Conservation (phyloP, 2,113 vertebrate genomes). For the Podocnemis expansa region DNA sequence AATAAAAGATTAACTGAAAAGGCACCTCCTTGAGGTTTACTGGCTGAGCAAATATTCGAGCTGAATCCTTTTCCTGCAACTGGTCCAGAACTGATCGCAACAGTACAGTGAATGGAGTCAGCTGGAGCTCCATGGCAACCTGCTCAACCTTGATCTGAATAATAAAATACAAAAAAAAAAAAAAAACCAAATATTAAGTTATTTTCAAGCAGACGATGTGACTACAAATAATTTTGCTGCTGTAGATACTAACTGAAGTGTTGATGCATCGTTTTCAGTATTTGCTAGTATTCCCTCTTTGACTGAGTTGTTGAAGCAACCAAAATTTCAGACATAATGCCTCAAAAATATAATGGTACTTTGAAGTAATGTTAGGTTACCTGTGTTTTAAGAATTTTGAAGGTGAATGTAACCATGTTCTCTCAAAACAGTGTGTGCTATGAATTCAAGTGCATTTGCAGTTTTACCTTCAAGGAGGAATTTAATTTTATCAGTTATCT, state of each 20-base stretch:
- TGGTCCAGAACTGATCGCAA: conserved; percentile 90
- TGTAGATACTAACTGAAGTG: neutral
- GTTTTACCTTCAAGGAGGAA: neutral
- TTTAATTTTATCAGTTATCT: neutral
- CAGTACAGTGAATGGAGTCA: conserved; percentile 93
- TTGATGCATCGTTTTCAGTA: neutral
- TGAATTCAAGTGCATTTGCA: neutral
- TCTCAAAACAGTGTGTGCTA: neutral
- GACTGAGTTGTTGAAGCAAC: neutral
- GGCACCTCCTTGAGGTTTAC: conserved; percentile 92
- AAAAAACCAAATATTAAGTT: neutral
- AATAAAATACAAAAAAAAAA: neutral
- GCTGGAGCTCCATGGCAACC: conserved; percentile 90
- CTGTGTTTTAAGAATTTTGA: neutral
- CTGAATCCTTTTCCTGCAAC: conserved; percentile 93
- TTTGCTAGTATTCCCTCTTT: neutral
- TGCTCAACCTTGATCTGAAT: conserved; percentile 92
- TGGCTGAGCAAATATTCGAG: conserved; percentile 92
- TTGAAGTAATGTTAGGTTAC: neutral
- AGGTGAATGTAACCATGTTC: no score
- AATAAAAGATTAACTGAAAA: neutral
- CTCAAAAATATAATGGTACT: neutral
- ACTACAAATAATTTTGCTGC: neutral
- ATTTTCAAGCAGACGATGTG: neutral
- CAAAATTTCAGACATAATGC: neutral